Conservation (phyloP, 2,888 invertebrate species). For the Epinotia demarniana region DNA sequence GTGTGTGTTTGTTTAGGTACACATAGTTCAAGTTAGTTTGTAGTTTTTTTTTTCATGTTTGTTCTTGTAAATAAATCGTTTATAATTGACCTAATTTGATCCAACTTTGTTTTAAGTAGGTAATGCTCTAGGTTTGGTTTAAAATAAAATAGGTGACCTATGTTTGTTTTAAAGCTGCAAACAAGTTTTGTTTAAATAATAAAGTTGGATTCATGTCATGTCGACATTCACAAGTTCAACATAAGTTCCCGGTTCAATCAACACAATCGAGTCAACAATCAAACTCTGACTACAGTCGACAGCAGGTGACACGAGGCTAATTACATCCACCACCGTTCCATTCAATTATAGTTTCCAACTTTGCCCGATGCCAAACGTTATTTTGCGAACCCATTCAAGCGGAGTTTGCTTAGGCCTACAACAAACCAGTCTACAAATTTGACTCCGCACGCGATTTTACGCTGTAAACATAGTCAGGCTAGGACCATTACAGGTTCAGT, state of each 20-base stretch:
- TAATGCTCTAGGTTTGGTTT: too few species aligned
- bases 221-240: too few species aligned
- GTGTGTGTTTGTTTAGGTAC: too few species aligned
- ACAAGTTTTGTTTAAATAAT: neutral
- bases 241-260: constrained; percentile 32
- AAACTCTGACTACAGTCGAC: constrained; percentile 45
- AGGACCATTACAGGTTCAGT: neutral
- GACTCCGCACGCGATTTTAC: constrained; percentile 25
- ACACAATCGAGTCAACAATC: constrained; percentile 37
- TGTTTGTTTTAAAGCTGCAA: neutral
- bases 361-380: constrained; percentile 49
- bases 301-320: constrained; percentile 49
- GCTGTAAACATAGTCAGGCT: constrained; percentile 22
- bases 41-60: too few species aligned
- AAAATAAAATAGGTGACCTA: too few species aligned
- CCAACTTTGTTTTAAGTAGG: too few species aligned
- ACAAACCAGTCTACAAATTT: constrained; percentile 29
- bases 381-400: constrained; percentile 54
- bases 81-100: too few species aligned
- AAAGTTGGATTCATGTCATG: constrained; percentile 6
- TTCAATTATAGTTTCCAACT: constrained; percentile 47
- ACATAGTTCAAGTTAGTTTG: too few species aligned
- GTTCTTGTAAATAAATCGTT: too few species aligned
- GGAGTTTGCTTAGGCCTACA: constrained; percentile 47
- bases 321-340: constrained; percentile 53